A percentile compares a stretch with the other conserved stretches of the same genome.
These are phyloP conservation scores for Xanthostigma xanthostigma DNA, from an alignment of 2,888 invertebrate species.

Conservation along the genomic window DNA sequence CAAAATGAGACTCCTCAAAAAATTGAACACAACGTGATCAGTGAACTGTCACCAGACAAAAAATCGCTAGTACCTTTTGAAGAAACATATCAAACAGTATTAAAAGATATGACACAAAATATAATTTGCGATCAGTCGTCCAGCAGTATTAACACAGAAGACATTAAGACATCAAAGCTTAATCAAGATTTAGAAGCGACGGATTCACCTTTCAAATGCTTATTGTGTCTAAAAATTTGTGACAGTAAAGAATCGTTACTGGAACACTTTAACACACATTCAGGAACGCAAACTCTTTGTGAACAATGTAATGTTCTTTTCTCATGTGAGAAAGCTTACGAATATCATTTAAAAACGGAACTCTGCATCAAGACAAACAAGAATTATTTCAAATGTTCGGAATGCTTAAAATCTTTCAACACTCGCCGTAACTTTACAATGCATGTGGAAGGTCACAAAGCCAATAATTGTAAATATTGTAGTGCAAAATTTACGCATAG, in stretches of 20 bases:
- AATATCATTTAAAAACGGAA: not conserved
- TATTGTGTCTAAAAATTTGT: not conserved
- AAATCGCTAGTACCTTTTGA: too few relatives aligned
- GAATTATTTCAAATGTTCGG: not conserved
- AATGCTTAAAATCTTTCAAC: constrained; percentile 1
- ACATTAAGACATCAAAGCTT: too few relatives aligned
- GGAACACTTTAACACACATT: constrained; percentile 15
- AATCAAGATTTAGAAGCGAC: too few relatives aligned
- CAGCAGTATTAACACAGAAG: too few relatives aligned
- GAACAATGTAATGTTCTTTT: constrained; percentile 11
- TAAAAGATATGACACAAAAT: too few relatives aligned
- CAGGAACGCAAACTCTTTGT: constrained; percentile 15
- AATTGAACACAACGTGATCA: too few relatives aligned
- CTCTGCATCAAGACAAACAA: not conserved
- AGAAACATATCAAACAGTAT: too few relatives aligned
- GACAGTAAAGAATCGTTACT: constrained; percentile 11
- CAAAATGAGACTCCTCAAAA: not conserved
- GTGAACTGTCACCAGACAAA: too few relatives aligned
- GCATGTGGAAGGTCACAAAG: constrained; percentile 24
- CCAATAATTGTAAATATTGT: constrained; percentile 25
- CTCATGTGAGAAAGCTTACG: not conserved
- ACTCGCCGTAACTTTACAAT: constrained; percentile 19
- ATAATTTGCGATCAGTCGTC: too few relatives aligned
- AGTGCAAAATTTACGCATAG: constrained; percentile 22
- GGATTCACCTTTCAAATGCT: not conserved